These are phyloP conservation scores for Hydrolagus colliei DNA, from an alignment of 2,797 vertebrate species.

Conservation along the genomic window DNA sequence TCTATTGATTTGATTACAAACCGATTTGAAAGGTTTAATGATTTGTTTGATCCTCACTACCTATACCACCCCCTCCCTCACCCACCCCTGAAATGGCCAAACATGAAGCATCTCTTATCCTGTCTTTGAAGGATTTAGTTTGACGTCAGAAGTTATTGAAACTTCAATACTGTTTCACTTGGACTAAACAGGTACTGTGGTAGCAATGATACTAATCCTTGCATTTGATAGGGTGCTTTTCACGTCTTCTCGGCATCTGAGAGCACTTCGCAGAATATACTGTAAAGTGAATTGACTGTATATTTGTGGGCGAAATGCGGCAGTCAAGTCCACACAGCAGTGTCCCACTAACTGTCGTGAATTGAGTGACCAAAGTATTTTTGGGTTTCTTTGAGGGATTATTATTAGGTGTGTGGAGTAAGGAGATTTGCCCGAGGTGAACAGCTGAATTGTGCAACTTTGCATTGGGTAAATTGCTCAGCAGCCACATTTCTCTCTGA, in stretches of 20 bases:
- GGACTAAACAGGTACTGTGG: neutral
- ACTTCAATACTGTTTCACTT: neutral
- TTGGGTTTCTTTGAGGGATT: no score
- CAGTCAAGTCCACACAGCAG: no score
- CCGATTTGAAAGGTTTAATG: neutral
- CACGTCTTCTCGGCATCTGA: no score
- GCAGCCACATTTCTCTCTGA: no score
- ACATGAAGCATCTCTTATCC: neutral
- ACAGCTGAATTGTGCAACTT: constrained; percentile 7
- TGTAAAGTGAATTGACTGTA: no score
- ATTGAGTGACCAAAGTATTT: no score
- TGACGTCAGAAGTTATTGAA: constrained; percentile 9
- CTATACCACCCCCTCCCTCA: neutral
- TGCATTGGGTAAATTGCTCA: neutral
- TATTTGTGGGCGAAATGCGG: no score
- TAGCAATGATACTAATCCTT: no score
- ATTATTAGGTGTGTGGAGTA: no score
- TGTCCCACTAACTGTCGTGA: no score
- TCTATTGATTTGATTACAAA: constrained; percentile 21
- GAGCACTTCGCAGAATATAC: no score
- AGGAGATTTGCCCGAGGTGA: neutral
- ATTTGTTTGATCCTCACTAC: constrained; percentile 11
- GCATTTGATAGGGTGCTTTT: no score
- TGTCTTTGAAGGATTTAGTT: neutral
- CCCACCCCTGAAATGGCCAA: constrained; percentile 8